Conservation (phyloP, 2,888 invertebrate genomes). For the Aleiodes alternator region DNA sequence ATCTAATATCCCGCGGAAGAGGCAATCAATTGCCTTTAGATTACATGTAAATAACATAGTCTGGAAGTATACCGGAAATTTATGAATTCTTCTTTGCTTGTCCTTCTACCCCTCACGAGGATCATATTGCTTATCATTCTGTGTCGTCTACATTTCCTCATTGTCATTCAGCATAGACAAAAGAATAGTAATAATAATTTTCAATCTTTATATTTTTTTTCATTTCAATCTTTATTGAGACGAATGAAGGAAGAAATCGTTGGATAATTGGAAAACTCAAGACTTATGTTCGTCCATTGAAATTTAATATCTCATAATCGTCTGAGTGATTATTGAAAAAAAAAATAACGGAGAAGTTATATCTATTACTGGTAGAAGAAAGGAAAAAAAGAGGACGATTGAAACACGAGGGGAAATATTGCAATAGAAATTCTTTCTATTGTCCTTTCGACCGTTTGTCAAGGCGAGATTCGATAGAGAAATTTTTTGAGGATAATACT, state of each 20-base stretch:
- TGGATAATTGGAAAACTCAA: slow-evolving; percentile 10
- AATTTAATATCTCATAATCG: slow-evolving; percentile 26
- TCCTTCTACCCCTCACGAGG: slow-evolving; percentile 36
- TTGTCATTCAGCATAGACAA: no score
- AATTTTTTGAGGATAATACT: slow-evolving; percentile 57
- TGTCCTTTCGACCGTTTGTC: slow-evolving; percentile 57
- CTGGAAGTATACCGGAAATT: slow-evolving; percentile 65
- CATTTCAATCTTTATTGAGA: no score
- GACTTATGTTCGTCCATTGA: background rate
- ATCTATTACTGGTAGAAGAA: slow-evolving; percentile 24
- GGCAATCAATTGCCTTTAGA: slow-evolving; percentile 68
- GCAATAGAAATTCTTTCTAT: slow-evolving; percentile 54
- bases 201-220: no score
- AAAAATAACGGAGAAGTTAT: slow-evolving; percentile 5
- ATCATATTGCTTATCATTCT: background rate
- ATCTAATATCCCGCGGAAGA: slow-evolving; percentile 66
- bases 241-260: background rate
- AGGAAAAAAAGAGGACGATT: slow-evolving; percentile 8
- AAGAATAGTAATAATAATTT: no score
- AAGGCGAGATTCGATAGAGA: slow-evolving; percentile 57
- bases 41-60: slow-evolving; percentile 67
- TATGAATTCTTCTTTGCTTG: slow-evolving; percentile 59
- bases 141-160: no score
- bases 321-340: slow-evolving; percentile 12
- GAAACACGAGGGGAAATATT: slow-evolving; percentile 48